A percentile compares a stretch with the other conserved stretches of the same genome.
phyloP scores from a whole-genome alignment of 1,140 invertebrate genomes.

The Leptinotarsa lineolata region DNA sequence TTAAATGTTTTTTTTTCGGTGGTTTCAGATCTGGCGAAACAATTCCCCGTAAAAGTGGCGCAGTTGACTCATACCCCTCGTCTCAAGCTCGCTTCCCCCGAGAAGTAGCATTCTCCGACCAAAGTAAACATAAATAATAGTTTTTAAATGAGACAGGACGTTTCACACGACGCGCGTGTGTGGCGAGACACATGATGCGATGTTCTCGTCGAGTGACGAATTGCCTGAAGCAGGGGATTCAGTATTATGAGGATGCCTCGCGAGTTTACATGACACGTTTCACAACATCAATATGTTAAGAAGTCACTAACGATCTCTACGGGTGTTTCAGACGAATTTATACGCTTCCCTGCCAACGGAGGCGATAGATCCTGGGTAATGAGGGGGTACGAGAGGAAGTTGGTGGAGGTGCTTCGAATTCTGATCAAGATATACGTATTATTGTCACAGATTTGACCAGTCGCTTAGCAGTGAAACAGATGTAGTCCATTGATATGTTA shows the following conservation, averaged over 20 bases:
- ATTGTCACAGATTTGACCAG: too few relatives aligned
- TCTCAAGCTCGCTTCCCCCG: background rate
- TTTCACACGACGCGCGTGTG: slow-evolving; percentile 54
- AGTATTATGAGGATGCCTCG: slow-evolving; percentile 39
- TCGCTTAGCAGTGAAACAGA: too few relatives aligned
- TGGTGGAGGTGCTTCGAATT: background rate
- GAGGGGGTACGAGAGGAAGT: background rate
- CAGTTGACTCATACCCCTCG: background rate
- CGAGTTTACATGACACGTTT: slow-evolving; percentile 53
- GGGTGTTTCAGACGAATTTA: slow-evolving; percentile 23
- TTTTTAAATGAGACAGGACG: slow-evolving; percentile 60
- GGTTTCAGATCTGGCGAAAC: background rate
- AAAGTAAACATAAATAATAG: slow-evolving; percentile 57
- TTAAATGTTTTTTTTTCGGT: too few relatives aligned
- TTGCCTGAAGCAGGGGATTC: slow-evolving; percentile 43
- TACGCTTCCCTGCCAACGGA: slow-evolving; percentile 16
- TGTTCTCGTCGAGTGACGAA: slow-evolving; percentile 55
- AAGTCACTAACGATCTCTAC: slow-evolving; percentile 50
- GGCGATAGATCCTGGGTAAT: slow-evolving; percentile 17
- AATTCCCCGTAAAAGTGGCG: background rate
- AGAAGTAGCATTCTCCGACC: slow-evolving; percentile 36
- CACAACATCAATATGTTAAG: slow-evolving; percentile 55
- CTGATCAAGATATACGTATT: background rate
- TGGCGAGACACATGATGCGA: slow-evolving; percentile 53
- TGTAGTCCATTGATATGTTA: too few relatives aligned